Base-by-base conservation (phyloP, 2,797 vertebrate genomes). In the Cryptoblepharus egeriae region DNA sequence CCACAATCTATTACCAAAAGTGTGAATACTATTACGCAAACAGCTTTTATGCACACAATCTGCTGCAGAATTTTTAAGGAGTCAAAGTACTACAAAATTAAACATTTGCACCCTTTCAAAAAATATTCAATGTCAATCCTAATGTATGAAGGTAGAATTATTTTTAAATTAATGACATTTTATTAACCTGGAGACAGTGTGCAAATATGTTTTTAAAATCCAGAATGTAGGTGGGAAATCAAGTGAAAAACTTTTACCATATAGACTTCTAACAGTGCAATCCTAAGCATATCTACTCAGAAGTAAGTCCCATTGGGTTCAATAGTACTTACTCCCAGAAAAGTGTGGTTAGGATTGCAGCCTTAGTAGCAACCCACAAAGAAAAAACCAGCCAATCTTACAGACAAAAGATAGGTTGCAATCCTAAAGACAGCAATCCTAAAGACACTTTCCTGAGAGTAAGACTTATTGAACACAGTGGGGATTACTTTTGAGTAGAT, bases 61-160 rank as follows among this genome's bases (percentile, higher is more conserved):
- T 35, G 75, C 45, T 49, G 45, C 9, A 49, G 45, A 49, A 49
- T 49, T 49, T 49, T 18, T 73, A 83, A 80, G 49, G 72, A 78
- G 69, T 71, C 22, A 85, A 80, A 85, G 80, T 22, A 57, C 0
- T 26, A 64, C 72, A 90, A 80, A 88, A 7, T 18, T 70, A 84
- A 87, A 87, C 42, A 58, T 5, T 81, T 15, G 49, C 2, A 84
- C 10, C 24, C 35, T 76, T 35, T 84, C 79, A 79, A 55, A 28
- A 58, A 58, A 58, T 6, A 5, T 58, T 58, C 2, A 22, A 58
- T 58, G 6, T 49, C 60, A 55, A 81, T 3, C 30, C 39, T 37
- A 86, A 84, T 28, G n/a, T 18, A 72, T 3, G 39, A 16, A 86
- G 91, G 82, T 77, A 89, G 81, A 5, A 83, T 26, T 11, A 1